phyloP scores from a whole-genome alignment of 2,888 invertebrate genomes.

The Danaus chrysippus region DNA sequence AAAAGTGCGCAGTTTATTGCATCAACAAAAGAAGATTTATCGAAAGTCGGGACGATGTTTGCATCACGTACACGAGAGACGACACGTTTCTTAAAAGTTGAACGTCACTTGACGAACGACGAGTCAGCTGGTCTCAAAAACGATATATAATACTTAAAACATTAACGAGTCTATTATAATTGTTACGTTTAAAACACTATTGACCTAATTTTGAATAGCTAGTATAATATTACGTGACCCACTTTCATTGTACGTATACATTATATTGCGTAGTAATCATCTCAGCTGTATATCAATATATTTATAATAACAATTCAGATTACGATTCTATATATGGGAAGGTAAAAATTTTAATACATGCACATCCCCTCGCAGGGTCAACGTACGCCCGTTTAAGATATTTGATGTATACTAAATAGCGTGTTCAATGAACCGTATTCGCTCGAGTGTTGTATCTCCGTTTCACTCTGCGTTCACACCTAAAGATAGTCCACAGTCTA shows the following conservation, averaged over 20 bases:
- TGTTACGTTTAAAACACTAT: conserved; percentile 8
- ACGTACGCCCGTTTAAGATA: conserved; percentile 28
- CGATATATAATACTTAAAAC: conserved; percentile 8
- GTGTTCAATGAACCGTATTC: conserved; percentile 24
- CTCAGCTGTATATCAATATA: not conserved
- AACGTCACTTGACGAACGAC: conserved; percentile 22
- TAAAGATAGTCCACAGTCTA: conserved; percentile 35
- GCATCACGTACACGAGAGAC: conserved; percentile 31
- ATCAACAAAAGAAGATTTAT: conserved; percentile 33
- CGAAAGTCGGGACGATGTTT: conserved; percentile 23
- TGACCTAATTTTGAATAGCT: conserved; percentile 21
- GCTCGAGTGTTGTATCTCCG: conserved; percentile 12
- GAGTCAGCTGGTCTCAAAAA: conserved; percentile 12
- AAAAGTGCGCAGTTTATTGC: conserved; percentile 41
- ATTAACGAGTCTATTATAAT: not conserved
- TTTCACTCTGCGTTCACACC: conserved; percentile 41
- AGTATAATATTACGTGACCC: conserved; percentile 21
- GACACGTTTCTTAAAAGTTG: conserved; percentile 27
- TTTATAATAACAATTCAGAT: not conserved
- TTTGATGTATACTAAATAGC: conserved; percentile 21
- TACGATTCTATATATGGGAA: conserved; percentile 14
- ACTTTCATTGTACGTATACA: conserved; percentile 8
- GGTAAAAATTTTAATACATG: conserved; percentile 7
- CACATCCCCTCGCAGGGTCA: conserved; percentile 20
- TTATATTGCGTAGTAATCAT: not conserved